Evolutionary conservation across 2,888 invertebrate genomes (phyloP).

Genomic region (Phania funesta): DNA sequence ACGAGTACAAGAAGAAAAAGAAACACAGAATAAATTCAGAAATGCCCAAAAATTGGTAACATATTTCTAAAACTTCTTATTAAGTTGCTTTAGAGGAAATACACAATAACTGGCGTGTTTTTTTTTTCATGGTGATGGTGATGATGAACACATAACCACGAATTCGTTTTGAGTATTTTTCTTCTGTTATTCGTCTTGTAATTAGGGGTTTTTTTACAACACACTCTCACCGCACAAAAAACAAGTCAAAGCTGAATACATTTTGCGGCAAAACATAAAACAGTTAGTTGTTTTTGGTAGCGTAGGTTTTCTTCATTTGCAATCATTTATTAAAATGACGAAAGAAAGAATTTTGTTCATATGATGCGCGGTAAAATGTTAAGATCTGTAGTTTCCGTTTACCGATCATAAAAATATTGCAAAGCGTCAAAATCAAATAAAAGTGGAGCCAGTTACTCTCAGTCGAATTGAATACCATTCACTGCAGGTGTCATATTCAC

Average conservation of each 20-base stretch:
- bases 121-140: neutral
- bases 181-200: constrained; percentile 11
- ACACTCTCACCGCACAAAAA: constrained; percentile 2
- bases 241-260: constrained; percentile 16
- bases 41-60: constrained; percentile 14
- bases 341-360: constrained; percentile 28
- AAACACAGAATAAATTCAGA: neutral
- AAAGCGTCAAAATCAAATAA: too few species aligned
- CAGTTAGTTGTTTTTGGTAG: constrained; percentile 27
- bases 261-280: constrained; percentile 63
- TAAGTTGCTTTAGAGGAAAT: constrained; percentile 21
- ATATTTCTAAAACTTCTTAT: constrained; percentile 11
- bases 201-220: constrained; percentile 36
- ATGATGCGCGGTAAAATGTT: neutral
- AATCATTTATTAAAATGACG: constrained; percentile 48
- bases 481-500: too few species aligned
- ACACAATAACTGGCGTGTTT: neutral
- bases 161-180: constrained; percentile 20
- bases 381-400: too few species aligned
- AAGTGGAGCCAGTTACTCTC: too few species aligned
- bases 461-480: too few species aligned
- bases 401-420: too few species aligned
- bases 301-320: constrained; percentile 16
- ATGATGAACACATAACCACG: constrained; percentile 34
- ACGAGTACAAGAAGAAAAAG: constrained; percentile 4